These are phyloP conservation scores for Lateolabrax maculatus DNA, from an alignment of 2,797 vertebrate genomes.

Conservation along the genomic window DNA sequence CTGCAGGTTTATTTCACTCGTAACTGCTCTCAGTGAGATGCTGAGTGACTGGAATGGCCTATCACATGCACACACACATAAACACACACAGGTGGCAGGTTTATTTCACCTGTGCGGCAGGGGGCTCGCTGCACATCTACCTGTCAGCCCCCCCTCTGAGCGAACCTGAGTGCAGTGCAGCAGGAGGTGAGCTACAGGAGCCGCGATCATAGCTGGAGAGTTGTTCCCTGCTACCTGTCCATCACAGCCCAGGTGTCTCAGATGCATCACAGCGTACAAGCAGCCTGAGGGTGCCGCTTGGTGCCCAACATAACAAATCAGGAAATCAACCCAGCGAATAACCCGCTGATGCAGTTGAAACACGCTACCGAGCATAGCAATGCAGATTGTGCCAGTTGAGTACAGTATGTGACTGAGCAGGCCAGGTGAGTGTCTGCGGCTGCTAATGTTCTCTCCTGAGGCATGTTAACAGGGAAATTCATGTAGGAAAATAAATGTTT, in stretches of 20 bases:
- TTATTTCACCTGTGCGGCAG: conserved; percentile 56
- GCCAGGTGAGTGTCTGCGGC: neutral
- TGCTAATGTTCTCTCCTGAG: neutral
- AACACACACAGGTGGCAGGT: conserved; percentile 15
- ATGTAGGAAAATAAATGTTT: neutral
- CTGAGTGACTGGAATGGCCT: conserved; percentile 45
- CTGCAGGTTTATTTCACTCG: conserved; percentile 50
- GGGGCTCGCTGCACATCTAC: conserved; percentile 60
- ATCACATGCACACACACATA: neutral
- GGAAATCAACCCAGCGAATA: conserved; percentile 28
- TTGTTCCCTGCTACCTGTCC: conserved; percentile 55
- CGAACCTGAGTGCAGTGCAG: conserved; percentile 37
- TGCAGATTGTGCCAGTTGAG: conserved; percentile 22
- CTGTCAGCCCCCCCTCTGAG: conserved; percentile 73
- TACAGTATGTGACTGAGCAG: conserved; percentile 14
- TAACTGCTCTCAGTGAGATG: conserved; percentile 40
- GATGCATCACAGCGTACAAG: conserved; percentile 55
- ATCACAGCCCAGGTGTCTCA: conserved; percentile 61
- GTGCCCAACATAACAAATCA: conserved; percentile 68
- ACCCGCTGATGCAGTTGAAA: conserved; percentile 39
- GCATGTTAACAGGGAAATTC: neutral
- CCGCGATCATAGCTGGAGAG: conserved; percentile 47
- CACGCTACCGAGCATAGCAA: conserved; percentile 2
- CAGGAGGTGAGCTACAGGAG: conserved; percentile 52
- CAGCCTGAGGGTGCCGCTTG: conserved; percentile 47